Percentiles rank a stretch among this genome's conserved stretches.
phyloP scores from a whole-genome alignment of 2,113 vertebrate genomes.

The Macrotus californicus region DNA sequence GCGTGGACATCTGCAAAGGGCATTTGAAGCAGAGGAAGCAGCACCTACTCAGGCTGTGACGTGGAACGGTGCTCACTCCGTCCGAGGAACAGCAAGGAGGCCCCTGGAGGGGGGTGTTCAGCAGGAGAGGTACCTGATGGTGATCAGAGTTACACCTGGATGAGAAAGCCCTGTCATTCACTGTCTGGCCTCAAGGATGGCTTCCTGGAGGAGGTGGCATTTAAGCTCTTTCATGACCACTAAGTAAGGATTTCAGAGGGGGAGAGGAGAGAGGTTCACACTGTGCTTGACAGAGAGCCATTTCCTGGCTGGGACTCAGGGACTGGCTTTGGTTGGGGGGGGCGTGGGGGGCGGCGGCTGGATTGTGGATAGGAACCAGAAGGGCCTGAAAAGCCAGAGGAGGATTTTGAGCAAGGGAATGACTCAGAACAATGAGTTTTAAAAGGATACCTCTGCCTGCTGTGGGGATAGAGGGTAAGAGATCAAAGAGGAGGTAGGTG shows the following conservation, averaged over 20 bases:
- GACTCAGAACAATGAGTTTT: not conserved
- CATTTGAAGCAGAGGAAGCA: not conserved
- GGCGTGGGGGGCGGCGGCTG: too few relatives aligned
- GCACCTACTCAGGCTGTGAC: not conserved
- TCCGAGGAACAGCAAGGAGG: not conserved
- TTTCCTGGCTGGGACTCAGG: not conserved
- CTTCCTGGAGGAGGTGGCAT: not conserved
- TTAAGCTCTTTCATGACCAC: not conserved
- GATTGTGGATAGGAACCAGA: not conserved
- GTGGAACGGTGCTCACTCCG: not conserved
- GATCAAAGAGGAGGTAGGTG: not conserved
- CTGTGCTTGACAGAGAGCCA: not conserved
- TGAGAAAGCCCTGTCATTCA: not conserved
- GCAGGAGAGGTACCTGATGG: not conserved
- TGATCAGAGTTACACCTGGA: not conserved
- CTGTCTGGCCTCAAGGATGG: not conserved
- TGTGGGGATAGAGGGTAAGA: not conserved
- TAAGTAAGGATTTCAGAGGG: not conserved
- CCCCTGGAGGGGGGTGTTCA: not conserved
- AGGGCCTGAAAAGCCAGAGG: not conserved
- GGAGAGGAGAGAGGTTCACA: not conserved
- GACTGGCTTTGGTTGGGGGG: not conserved
- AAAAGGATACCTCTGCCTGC: not conserved
- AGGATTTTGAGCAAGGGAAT: not conserved
- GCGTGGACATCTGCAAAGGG: not conserved